Percentiles rank a stretch among this genome's conserved stretches.
These are phyloP conservation scores for Helogale parvula DNA, from an alignment of 2,113 vertebrate genomes.

Conservation along the genomic window DNA sequence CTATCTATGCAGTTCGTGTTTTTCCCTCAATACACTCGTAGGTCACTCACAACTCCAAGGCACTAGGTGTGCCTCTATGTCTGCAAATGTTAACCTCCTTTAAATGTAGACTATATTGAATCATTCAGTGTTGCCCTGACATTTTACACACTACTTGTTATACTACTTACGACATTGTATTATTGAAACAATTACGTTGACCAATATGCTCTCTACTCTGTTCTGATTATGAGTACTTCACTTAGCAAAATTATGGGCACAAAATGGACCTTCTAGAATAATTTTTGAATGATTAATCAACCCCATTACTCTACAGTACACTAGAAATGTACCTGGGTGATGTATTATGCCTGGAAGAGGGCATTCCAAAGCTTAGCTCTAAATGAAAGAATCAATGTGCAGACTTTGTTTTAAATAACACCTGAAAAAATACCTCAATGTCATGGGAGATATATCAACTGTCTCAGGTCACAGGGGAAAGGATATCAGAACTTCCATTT, in stretches of 20 bases:
- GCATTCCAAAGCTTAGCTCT: not conserved
- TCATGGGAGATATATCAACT: not conserved
- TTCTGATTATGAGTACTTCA: not conserved
- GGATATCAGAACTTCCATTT: not conserved
- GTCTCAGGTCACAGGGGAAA: not conserved
- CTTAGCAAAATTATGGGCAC: not conserved
- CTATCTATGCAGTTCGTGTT: not conserved
- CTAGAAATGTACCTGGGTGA: not conserved
- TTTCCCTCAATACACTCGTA: not conserved
- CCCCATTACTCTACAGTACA: not conserved
- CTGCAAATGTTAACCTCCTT: not conserved
- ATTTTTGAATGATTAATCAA: conserved; percentile 1
- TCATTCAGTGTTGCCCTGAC: not conserved
- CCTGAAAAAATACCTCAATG: not conserved
- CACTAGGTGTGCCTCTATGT: not conserved
- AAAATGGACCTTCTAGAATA: not conserved
- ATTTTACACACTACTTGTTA: not conserved
- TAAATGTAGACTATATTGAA: not conserved
- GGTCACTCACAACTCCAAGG: not conserved
- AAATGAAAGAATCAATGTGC: not conserved
- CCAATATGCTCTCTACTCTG: not conserved
- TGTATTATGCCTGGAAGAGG: not conserved
- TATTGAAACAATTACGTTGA: not conserved
- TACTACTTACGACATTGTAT: not conserved
- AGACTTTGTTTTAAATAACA: not conserved